phyloP scores from a whole-genome alignment of 2,888 invertebrate genomes.

The Volucella zonaria region DNA sequence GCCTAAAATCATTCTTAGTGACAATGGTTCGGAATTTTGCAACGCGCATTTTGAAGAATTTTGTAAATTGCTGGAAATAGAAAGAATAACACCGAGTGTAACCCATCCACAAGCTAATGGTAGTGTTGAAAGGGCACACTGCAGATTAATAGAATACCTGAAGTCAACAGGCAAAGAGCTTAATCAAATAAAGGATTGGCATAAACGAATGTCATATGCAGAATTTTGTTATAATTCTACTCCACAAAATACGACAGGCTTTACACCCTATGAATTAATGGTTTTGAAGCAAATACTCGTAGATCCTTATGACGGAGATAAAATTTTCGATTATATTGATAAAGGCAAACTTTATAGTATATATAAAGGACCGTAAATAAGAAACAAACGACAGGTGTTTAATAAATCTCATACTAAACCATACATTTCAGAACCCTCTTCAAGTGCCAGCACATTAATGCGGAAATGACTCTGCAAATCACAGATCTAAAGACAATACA shows the following conservation, averaged over 20 bases:
- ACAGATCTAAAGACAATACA: too few relatives aligned
- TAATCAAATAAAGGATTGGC: conserved; percentile 18
- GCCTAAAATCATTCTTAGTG: conserved; percentile 18
- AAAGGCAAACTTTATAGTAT: not conserved
- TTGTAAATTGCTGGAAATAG: not conserved
- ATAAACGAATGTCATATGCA: conserved; percentile 6
- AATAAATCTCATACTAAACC: not conserved
- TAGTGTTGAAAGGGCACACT: conserved; percentile 17
- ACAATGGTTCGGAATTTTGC: conserved; percentile 19
- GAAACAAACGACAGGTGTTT: not conserved
- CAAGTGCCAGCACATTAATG: not conserved
- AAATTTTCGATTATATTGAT: conserved; percentile 13
- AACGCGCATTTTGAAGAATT: conserved; percentile 15
- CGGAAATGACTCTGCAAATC: too few relatives aligned
- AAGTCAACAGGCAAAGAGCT: conserved; percentile 10
- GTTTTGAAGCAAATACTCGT: not conserved
- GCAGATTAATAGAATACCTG: conserved; percentile 13
- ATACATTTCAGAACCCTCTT: not conserved
- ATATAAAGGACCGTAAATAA: not conserved
- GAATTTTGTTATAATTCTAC: not conserved
- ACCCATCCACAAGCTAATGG: conserved; percentile 11
- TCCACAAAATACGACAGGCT: not conserved
- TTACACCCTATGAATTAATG: not conserved
- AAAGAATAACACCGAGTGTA: conserved; percentile 1
- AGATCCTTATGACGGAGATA: not conserved